Evolutionary conservation across 2,888 invertebrate genomes (phyloP).

Genomic region (Drosophila yooni): DNA sequence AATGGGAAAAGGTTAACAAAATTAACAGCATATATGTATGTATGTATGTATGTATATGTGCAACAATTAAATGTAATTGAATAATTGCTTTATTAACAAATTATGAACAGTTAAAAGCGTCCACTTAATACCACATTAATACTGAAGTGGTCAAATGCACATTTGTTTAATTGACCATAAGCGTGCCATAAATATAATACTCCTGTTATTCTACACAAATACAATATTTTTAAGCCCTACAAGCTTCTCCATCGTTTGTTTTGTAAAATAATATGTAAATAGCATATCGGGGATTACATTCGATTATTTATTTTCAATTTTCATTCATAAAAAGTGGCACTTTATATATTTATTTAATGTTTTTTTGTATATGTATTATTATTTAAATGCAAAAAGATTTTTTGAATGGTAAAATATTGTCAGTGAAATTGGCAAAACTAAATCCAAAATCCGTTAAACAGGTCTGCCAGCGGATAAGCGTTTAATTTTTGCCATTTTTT

Average conservation of each 20-base stretch:
- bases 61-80: neutral
- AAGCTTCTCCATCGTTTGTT: neutral
- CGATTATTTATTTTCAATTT: constrained; percentile 54
- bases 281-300: constrained; percentile 17
- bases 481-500: neutral
- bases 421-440: neutral
- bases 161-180: constrained; percentile 3
- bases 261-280: constrained; percentile 12
- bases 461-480: neutral
- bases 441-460: neutral
- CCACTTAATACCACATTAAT: constrained; percentile 9
- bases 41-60: no score
- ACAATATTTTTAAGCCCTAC: neutral
- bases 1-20: neutral
- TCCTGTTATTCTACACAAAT: neutral
- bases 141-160: neutral
- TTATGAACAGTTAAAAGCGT: neutral
- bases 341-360: neutral
- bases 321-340: constrained; percentile 31
- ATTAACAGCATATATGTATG: neutral
- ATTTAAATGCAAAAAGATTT: neutral
- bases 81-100: neutral
- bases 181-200: neutral
- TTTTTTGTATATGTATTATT: no score
- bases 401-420: neutral